These are phyloP conservation scores for Bergia sp. DNA, from an alignment of 92 coral and sea anemone genomes.

Conservation along the genomic window DNA sequence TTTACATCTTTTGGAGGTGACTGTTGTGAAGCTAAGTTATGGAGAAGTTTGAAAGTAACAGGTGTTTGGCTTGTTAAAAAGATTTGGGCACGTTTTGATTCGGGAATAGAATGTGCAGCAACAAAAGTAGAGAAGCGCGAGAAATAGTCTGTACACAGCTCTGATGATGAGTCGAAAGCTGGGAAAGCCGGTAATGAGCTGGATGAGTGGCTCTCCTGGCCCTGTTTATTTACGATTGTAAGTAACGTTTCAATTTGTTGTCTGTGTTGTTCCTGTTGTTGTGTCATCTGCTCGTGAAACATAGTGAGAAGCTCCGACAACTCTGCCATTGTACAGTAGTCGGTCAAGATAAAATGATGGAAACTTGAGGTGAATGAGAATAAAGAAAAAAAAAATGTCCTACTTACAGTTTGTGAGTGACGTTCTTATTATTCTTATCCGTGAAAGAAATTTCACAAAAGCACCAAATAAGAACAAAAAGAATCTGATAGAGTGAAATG, in stretches of 20 bases:
- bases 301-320: constrained; percentile 19
- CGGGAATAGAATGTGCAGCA: neutral
- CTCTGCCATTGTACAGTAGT: constrained; percentile 19
- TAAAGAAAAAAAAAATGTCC: constrained; percentile 10
- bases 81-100: neutral
- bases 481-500: constrained; percentile 10
- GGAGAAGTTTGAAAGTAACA: neutral
- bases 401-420: constrained; percentile 17
- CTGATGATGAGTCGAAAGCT: neutral
- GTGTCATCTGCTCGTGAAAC: constrained; percentile 17
- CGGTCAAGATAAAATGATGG: constrained; percentile 18
- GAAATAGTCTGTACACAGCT: neutral
- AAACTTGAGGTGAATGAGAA: constrained; percentile 6
- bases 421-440: constrained; percentile 13
- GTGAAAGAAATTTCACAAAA: constrained; percentile 15
- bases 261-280: constrained; percentile 14
- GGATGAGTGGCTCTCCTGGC: constrained; percentile 11
- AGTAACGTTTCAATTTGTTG: constrained; percentile 8
- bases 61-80: neutral
- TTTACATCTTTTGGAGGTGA: no score
- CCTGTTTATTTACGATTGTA: constrained; percentile 13
- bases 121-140: neutral
- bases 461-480: constrained; percentile 16
- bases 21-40: no score
- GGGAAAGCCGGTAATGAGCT: constrained; percentile 7